Conservation (phyloP, 2,113 vertebrate genomes). For the Microtus oregoni region DNA sequence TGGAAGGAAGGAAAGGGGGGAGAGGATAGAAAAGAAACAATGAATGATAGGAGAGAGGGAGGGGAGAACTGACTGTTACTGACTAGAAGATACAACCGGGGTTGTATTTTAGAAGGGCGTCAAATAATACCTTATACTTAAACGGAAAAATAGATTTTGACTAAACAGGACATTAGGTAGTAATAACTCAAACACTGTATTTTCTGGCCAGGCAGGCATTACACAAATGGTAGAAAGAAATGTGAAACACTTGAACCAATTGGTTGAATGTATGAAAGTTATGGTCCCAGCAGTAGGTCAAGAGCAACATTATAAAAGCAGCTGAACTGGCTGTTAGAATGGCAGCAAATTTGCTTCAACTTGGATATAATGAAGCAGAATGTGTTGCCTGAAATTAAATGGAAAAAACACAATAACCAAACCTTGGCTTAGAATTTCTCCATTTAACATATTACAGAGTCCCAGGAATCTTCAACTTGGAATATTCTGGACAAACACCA, state of each 20-base stretch:
- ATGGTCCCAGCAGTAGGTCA: slow-evolving; percentile 35
- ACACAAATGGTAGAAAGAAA: slow-evolving; percentile 52
- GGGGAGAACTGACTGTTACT: neutral
- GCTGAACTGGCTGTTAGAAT: slow-evolving; percentile 51
- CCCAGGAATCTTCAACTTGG: slow-evolving; percentile 31
- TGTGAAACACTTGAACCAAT: slow-evolving; percentile 53
- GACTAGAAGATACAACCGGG: neutral
- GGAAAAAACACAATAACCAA: slow-evolving; percentile 17
- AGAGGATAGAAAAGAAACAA: neutral
- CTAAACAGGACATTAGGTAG: slow-evolving; percentile 40
- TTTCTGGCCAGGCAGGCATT: slow-evolving; percentile 53
- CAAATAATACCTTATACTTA: slow-evolving; percentile 48
- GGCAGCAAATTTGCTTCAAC: slow-evolving; percentile 48
- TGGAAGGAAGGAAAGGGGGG: neutral
- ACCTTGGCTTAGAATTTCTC: slow-evolving; percentile 32
- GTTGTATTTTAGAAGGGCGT: slow-evolving; percentile 16
- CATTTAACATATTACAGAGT: slow-evolving; percentile 47
- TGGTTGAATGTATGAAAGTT: slow-evolving; percentile 30
- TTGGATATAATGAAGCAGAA: slow-evolving; percentile 42
- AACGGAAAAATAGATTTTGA: slow-evolving; percentile 56
- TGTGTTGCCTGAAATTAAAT: slow-evolving; percentile 45
- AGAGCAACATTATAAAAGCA: slow-evolving; percentile 61
- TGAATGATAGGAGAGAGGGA: too few relatives aligned
- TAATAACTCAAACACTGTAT: slow-evolving; percentile 51
- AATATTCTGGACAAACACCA: slow-evolving; percentile 58